These are phyloP conservation scores for Drosophila jambulina DNA, from an alignment of 1,140 invertebrate species.

Conservation along the genomic window DNA sequence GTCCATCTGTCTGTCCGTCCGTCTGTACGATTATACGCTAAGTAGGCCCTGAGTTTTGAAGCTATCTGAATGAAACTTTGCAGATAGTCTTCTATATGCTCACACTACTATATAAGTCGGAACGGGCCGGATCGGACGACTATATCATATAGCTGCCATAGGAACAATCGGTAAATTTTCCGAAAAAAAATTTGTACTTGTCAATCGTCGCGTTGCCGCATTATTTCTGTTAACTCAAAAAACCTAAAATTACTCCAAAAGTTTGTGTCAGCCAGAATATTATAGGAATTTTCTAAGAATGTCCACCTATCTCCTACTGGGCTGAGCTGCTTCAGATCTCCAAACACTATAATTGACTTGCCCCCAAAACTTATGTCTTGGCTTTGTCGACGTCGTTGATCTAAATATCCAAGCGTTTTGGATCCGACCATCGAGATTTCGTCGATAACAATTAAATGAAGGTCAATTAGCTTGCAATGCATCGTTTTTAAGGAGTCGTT, in stretches of 20 bases:
- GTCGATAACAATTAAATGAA: neutral
- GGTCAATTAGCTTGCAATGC: neutral
- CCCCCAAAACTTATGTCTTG: neutral
- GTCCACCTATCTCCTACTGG: neutral
- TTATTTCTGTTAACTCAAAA: constrained; percentile 36
- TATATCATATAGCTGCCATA: no score
- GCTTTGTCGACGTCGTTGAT: neutral
- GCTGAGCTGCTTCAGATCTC: neutral
- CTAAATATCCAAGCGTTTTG: neutral
- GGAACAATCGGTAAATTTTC: no score
- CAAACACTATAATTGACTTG: neutral
- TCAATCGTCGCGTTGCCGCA: constrained; percentile 18
- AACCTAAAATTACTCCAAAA: neutral
- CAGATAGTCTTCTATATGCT: no score
- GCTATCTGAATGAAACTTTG: no score
- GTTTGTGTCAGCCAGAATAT: neutral
- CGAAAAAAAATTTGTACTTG: no score
- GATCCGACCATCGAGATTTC: neutral
- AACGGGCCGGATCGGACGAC: no score
- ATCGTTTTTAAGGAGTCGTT: neutral
- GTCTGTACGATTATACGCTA: no score
- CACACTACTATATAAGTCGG: no score
- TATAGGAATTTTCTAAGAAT: neutral
- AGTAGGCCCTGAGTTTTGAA: no score
- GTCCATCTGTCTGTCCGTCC: no score